phyloP scores from a whole-genome alignment of 2,888 invertebrate species.

The Chironomus riparius region DNA sequence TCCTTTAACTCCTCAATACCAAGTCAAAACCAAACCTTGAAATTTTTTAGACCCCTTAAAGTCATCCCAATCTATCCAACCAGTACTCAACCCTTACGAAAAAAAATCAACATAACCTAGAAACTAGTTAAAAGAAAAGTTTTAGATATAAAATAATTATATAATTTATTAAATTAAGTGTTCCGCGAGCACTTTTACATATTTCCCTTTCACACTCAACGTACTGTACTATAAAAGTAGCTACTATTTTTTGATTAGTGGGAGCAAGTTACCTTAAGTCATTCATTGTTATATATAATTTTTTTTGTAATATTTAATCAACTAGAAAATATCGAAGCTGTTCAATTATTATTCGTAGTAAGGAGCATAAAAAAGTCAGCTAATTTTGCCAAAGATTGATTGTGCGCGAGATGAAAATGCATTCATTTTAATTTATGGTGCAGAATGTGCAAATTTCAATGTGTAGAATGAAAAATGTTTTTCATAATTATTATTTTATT shows the following conservation, averaged over 20 bases:
- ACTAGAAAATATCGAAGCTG: background rate
- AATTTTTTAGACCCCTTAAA: too few relatives aligned
- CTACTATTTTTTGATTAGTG: background rate
- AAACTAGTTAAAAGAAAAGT: too few relatives aligned
- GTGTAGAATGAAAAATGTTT: background rate
- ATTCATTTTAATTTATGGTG: background rate
- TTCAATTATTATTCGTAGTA: background rate
- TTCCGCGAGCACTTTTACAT: background rate
- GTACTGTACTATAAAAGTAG: background rate
- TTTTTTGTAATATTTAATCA: background rate
- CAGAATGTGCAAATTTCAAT: background rate
- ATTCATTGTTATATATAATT: background rate
- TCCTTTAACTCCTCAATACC: too few relatives aligned
- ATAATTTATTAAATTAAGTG: background rate
- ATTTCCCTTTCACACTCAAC: background rate
- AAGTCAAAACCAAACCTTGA: too few relatives aligned
- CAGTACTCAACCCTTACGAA: too few relatives aligned
- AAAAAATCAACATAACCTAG: too few relatives aligned
- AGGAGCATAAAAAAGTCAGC: slow-evolving; percentile 13
- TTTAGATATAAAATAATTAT: background rate
- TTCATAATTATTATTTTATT: too few relatives aligned
- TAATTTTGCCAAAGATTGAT: slow-evolving; percentile 26
- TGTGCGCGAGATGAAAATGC: background rate
- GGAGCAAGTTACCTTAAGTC: background rate
- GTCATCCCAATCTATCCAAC: too few relatives aligned